Base-by-base conservation (phyloP, 2,113 vertebrate genomes). In the Platysteira castanea region DNA sequence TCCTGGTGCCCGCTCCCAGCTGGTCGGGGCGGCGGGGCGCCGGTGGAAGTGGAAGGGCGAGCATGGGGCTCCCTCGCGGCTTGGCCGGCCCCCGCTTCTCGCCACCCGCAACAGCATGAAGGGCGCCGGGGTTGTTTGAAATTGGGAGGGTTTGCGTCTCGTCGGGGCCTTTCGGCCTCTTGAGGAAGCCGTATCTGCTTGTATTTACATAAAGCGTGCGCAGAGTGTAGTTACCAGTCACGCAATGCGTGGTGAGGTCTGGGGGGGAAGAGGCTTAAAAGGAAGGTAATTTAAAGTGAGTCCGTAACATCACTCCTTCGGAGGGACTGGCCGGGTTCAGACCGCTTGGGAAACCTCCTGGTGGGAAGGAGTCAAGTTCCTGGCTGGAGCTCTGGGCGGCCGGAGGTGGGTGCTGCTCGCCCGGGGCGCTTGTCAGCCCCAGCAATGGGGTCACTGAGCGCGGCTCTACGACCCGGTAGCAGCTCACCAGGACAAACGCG, bases 371-470 rank as follows among this genome's bases (percentile, higher is more conserved):
- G 15, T 5, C 23, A 0, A 2, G 50, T 3, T 5, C 6, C 20
- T 1, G 26, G 52, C 53, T 7, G 49, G 41, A 21, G 57, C 26
- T 13, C 1, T 1, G 14, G n/a, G 46, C 26, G n/a, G 54, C 13
- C 4, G 2, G 35, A 3, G 54, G 17, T 20, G 20, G 9, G 13
- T 4, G 11, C 61, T 3, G 9, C 3, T 7, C 7, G 8, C 39
- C 39, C 4, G 8, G 28, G 7, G 2, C 26, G 3, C 21, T 6
- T 1, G 3, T 4, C 23, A 3, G 9, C 56, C 24, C 8, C 17
- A 3, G 35, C 28, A 0, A 0, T 4, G 21, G 31, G 28, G 47
- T 23, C 44, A 3, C 7, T 0, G 5, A 10, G n/a, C 10, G 0
- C 4, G 1, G 21, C 47, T 33, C 10, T 3, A 0, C 41, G 2